Evolutionary conservation across 2,888 invertebrate species (phyloP).

Genomic region (Amiota minor): DNA sequence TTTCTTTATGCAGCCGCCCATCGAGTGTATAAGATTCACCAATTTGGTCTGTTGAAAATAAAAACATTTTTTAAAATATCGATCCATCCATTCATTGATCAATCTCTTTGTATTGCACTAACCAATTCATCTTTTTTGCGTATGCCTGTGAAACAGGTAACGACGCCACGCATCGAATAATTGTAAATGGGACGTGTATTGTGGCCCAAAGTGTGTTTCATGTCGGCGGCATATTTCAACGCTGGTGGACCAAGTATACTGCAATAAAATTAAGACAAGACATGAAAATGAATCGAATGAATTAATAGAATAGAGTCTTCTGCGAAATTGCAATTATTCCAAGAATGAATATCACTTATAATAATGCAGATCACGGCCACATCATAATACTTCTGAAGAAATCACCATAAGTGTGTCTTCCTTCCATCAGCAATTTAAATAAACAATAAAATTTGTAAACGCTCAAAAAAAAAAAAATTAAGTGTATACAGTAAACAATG

Average conservation of each 20-base stretch:
- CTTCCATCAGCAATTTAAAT: neutral
- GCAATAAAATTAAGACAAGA: conserved; percentile 41
- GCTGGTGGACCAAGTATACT: conserved; percentile 88
- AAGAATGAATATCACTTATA: no score
- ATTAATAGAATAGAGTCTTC: neutral
- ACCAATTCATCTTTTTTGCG: conserved; percentile 92
- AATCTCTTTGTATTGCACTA: conserved; percentile 47
- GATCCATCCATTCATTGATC: no score
- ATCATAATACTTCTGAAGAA: neutral
- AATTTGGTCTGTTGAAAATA: conserved; percentile 80
- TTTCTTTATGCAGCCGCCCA: conserved; percentile 96
- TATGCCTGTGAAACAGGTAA: conserved; percentile 94
- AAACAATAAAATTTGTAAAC: conserved; percentile 31
- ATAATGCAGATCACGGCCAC: neutral
- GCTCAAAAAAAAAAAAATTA: conserved; percentile 2
- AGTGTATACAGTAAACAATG: neutral
- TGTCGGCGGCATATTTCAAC: conserved; percentile 82
- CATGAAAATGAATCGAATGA: neutral
- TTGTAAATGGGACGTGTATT: conserved; percentile 89
- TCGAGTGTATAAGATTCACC: conserved; percentile 92
- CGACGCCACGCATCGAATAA: conserved; percentile 89
- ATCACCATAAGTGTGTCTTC: neutral
- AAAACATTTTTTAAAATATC: neutral
- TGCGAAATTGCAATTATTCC: no score
- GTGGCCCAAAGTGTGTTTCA: conserved; percentile 80